phyloP scores from a whole-genome alignment of 2,797 vertebrate genomes.

The Myotis pilosus region DNA sequence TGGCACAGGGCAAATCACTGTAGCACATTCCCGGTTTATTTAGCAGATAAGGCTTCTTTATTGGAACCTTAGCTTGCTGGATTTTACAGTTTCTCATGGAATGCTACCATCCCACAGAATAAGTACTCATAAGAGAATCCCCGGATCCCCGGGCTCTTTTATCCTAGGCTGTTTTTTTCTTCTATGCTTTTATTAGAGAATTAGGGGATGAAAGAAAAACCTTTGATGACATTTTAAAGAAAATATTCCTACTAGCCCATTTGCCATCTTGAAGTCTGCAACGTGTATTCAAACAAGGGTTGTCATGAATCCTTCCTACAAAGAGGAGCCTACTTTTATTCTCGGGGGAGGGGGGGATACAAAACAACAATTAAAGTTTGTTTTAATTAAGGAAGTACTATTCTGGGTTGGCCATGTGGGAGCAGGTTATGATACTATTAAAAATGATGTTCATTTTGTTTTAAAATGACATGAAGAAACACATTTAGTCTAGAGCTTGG shows the following conservation, averaged over 20 bases:
- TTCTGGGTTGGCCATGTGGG: not conserved
- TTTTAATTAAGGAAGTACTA: conserved; percentile 12
- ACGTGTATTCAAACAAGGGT: not conserved
- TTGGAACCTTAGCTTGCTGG: not conserved
- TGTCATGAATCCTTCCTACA: not conserved
- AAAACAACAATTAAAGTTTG: not conserved
- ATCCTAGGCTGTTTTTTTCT: not conserved
- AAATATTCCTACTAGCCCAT: not conserved
- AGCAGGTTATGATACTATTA: not conserved
- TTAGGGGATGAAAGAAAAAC: not conserved
- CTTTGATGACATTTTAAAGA: not conserved
- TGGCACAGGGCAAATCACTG: not conserved
- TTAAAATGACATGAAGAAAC: not conserved
- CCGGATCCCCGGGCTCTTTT: not conserved
- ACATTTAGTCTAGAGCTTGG: not conserved
- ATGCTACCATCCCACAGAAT: not conserved
- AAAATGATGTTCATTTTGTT: not conserved
- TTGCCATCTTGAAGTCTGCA: not conserved
- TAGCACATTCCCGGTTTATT: not conserved
- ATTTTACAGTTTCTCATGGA: conserved; percentile 6
- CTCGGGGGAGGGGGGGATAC: not conserved
- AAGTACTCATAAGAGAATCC: not conserved
- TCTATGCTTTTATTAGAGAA: not conserved
- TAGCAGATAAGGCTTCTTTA: not conserved
- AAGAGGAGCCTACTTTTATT: not conserved